Evolutionary conservation across 2,888 invertebrate genomes (phyloP).

Genomic region (Drosophila anceps): DNA sequence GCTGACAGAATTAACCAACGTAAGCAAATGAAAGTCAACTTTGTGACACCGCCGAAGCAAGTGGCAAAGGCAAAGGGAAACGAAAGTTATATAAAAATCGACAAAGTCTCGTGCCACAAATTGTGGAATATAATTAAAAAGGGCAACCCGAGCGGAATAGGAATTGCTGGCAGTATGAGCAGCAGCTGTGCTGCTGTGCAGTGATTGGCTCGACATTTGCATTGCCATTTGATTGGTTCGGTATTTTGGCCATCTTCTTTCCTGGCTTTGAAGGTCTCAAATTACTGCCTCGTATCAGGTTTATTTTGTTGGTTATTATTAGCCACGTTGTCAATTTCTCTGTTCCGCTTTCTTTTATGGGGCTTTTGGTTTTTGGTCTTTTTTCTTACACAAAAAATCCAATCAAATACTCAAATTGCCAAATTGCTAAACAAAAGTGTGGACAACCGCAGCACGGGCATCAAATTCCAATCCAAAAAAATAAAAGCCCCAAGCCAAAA

Average conservation of each 20-base stretch:
- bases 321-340: slow-evolving; percentile 31
- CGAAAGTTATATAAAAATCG: not conserved
- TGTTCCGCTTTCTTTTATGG: slow-evolving; percentile 29
- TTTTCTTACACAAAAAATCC: slow-evolving; percentile 60
- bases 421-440: slow-evolving; percentile 55
- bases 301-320: slow-evolving; percentile 32
- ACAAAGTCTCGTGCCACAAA: not conserved
- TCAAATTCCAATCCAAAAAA: slow-evolving; percentile 21
- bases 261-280: slow-evolving; percentile 20
- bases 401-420: slow-evolving; percentile 71
- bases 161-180: not conserved
- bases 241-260: not conserved
- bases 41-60: not conserved
- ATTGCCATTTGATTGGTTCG: slow-evolving; percentile 23
- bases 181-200: too few relatives aligned
- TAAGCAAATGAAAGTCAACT: not conserved
- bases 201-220: slow-evolving; percentile 15
- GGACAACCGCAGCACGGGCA: slow-evolving; percentile 29
- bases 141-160: not conserved
- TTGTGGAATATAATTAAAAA: slow-evolving; percentile 13
- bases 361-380: slow-evolving; percentile 32
- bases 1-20: not conserved
- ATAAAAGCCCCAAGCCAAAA: slow-evolving; percentile 8
- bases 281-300: slow-evolving; percentile 15
- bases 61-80: not conserved